Conservation (phyloP, 2,888 invertebrate genomes). For the Elysia crispata region DNA sequence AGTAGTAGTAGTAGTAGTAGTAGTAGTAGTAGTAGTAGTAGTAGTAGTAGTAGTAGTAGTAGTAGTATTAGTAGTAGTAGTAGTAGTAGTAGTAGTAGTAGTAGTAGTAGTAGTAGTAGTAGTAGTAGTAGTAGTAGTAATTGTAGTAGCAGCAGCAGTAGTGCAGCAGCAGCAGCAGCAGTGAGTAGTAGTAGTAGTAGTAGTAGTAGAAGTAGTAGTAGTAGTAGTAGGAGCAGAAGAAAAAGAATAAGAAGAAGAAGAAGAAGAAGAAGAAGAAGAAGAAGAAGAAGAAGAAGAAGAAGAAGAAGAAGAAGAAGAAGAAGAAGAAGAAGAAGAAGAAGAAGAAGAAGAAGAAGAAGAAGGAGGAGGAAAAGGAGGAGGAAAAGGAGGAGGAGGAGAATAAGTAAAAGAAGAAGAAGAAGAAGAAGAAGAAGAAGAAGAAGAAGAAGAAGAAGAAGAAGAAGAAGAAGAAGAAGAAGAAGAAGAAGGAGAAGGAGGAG, state of each 20-base stretch:
- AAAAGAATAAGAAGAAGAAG: too few species aligned
- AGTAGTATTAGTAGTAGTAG: too few species aligned
- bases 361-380: neutral
- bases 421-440: conserved; percentile 33
- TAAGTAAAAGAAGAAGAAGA: conserved; percentile 30
- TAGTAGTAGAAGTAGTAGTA: too few species aligned
- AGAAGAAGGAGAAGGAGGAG: conserved; percentile 16
- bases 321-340: neutral
- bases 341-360: neutral
- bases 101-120: conserved; percentile 3
- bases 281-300: neutral
- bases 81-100: conserved; percentile 12
- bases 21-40: conserved; percentile 20
- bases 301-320: neutral
- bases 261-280: too few species aligned
- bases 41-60: too few species aligned
- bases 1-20: conserved; percentile 4
- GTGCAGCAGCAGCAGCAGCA: too few species aligned
- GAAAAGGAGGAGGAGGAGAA: neutral
- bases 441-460: conserved; percentile 34
- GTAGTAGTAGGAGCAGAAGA: too few species aligned
- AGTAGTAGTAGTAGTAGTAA: neutral
- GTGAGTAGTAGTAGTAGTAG: neutral
- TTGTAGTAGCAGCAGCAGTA: too few species aligned
- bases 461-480: conserved; percentile 26